Evolutionary conservation across 2,888 invertebrate genomes (phyloP).

Genomic region (Panorpa germanica): DNA sequence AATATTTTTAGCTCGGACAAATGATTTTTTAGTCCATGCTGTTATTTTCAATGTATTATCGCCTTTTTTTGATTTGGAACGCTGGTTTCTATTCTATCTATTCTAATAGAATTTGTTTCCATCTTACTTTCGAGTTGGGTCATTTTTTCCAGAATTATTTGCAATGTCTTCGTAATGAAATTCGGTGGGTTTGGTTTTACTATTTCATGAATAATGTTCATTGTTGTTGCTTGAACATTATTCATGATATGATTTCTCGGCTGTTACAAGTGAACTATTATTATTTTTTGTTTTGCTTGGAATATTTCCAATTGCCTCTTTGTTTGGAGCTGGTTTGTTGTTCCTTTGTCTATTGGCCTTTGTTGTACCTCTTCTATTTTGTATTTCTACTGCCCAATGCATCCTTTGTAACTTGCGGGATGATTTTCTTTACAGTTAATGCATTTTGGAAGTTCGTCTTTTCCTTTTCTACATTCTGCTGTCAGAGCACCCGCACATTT

Average conservation of each 20-base stretch:
- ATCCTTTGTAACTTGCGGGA: conserved; percentile 15
- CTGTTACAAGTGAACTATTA: conserved; percentile 4
- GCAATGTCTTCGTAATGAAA: too few species aligned
- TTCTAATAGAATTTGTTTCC: too few species aligned
- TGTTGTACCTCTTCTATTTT: conserved; percentile 10
- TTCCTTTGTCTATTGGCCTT: conserved; percentile 3
- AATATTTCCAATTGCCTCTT: too few species aligned
- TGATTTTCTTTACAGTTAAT: conserved; percentile 13
- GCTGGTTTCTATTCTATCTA: too few species aligned
- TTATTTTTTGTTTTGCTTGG: conserved; percentile 6
- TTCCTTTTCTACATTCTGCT: conserved; percentile 11
- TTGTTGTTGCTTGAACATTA: conserved; percentile 1
- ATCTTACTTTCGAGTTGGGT: too few species aligned
- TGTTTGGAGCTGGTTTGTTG: too few species aligned
- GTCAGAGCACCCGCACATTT: conserved; percentile 14
- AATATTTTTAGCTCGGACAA: conserved; percentile 8
- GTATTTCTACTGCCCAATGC: conserved; percentile 11
- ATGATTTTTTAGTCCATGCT: conserved; percentile 12
- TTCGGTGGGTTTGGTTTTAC: too few species aligned
- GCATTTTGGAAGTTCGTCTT: conserved; percentile 12
- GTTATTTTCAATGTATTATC: conserved; percentile 9
- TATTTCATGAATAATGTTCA: not conserved
- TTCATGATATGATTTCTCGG: not conserved
- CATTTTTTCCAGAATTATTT: too few species aligned
- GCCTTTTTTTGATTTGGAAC: conserved; percentile 2